Evolutionary conservation across 2,113 vertebrate genomes (phyloP).

Genomic region (Gavia stellata): DNA sequence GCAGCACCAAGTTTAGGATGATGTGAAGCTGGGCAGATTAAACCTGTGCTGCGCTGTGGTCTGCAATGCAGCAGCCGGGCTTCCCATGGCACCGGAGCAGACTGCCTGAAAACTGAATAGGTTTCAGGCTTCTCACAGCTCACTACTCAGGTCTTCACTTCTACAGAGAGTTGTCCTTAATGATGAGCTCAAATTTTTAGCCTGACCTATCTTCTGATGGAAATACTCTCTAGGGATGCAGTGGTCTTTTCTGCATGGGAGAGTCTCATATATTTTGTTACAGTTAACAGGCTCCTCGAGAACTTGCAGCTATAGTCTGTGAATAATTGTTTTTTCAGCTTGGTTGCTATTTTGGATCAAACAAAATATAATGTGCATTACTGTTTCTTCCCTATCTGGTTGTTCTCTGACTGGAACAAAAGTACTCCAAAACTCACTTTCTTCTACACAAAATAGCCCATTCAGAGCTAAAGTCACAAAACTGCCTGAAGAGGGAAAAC

Average conservation of each 20-base stretch:
- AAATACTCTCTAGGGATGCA: background rate
- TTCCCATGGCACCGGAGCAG: accelerated
- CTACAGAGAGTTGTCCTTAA: background rate
- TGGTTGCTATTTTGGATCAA: conserved; percentile 5
- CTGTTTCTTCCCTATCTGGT: background rate
- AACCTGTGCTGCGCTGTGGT: background rate
- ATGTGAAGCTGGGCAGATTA: background rate
- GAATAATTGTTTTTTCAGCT: conserved; percentile 19
- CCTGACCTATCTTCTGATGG: background rate
- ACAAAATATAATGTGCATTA: background rate
- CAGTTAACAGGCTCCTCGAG: background rate
- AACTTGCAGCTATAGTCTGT: background rate
- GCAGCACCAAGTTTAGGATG: background rate
- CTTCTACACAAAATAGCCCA: background rate
- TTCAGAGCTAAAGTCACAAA: background rate
- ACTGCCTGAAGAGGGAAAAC: background rate
- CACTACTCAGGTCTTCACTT: background rate
- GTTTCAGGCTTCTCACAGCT: background rate
- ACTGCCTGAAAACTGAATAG: background rate
- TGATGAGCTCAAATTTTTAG: background rate
- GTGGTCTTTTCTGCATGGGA: background rate
- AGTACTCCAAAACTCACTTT: background rate
- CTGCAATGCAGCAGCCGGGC: background rate
- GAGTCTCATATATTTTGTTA: background rate
- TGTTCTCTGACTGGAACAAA: background rate